These are phyloP conservation scores for Meloe dianella DNA, from an alignment of 2,888 invertebrate species.

Conservation along the genomic window DNA sequence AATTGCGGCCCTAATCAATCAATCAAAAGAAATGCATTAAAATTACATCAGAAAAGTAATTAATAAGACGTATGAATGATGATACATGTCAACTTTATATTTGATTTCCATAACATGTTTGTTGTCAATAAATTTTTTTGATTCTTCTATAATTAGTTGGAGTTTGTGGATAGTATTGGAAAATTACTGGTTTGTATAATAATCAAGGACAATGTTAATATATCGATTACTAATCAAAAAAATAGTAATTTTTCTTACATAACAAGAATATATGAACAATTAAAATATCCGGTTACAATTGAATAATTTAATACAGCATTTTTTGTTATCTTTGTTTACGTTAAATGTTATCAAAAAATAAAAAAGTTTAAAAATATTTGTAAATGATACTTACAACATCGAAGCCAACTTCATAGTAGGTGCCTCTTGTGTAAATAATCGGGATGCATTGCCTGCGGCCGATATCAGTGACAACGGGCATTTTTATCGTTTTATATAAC, in stretches of 20 bases:
- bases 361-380: neutral
- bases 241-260: neutral
- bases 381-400: constrained; percentile 73
- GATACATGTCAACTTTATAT: neutral
- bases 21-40: neutral
- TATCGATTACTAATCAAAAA: neutral
- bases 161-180: neutral
- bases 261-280: too few relatives aligned
- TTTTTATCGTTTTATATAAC: too few relatives aligned
- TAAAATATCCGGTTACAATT: too few relatives aligned
- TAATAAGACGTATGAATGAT: neutral
- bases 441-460: constrained; percentile 73
- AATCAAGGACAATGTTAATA: neutral
- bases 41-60: neutral
- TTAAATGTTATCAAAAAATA: constrained; percentile 2
- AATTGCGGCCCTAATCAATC: constrained; percentile 75
- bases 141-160: neutral
- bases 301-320: neutral
- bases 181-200: neutral
- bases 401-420: constrained; percentile 85
- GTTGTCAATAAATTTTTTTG: neutral
- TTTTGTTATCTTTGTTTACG: neutral
- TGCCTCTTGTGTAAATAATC: constrained; percentile 77
- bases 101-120: neutral
- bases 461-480: constrained; percentile 54